A percentile compares a stretch with the other conserved stretches of the same genome.
Conservation (phyloP, 1,140 invertebrate species). For the Pseudomyrmex gracilis region DNA sequence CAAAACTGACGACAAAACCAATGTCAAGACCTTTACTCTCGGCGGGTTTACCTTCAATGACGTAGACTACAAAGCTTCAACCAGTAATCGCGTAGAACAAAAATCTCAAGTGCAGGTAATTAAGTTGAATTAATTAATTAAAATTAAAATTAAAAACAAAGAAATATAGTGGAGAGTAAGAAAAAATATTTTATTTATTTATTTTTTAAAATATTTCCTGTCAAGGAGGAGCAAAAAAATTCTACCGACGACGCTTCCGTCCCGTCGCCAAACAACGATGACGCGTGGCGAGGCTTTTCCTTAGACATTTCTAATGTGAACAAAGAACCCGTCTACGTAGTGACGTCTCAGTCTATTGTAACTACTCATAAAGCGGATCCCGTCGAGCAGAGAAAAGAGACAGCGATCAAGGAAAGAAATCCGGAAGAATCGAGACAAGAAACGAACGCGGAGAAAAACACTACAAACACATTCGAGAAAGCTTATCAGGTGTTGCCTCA, state of each 20-base stretch:
- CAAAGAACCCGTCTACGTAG: constrained; percentile 92
- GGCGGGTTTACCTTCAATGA: constrained; percentile 77
- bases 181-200: neutral
- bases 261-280: neutral
- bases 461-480: constrained; percentile 77
- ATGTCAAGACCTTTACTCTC: constrained; percentile 62
- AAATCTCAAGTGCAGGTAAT: constrained; percentile 43
- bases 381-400: constrained; percentile 44
- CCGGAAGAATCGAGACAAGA: neutral
- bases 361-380: constrained; percentile 10
- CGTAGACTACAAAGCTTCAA: constrained; percentile 86
- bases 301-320: constrained; percentile 90
- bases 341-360: constrained; percentile 88
- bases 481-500: constrained; percentile 84
- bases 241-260: neutral
- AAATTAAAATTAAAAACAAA: neutral
- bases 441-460: neutral
- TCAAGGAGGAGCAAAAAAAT: constrained; percentile 10
- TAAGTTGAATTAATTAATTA: neutral
- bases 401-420: neutral
- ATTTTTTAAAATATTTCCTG: neutral
- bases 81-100: constrained; percentile 79
- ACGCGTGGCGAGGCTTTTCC: constrained; percentile 88
- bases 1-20: constrained; percentile 53
- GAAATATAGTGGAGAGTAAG: no score